Evolutionary conservation across 2,797 vertebrate species (phyloP).

Genomic region (Nyctalus aviator): DNA sequence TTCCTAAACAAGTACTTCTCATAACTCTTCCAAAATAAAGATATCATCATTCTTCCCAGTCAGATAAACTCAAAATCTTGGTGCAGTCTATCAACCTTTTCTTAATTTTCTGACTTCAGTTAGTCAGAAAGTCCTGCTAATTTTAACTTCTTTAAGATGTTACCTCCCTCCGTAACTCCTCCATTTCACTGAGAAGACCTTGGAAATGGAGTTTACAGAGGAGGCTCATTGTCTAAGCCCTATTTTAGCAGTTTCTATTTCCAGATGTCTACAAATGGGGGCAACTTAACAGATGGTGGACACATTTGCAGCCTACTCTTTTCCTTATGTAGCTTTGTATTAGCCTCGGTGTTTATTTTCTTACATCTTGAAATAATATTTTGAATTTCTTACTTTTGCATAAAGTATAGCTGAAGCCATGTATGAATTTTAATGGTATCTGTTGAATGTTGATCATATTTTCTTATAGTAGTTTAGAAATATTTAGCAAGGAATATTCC

Average conservation of each 20-base stretch:
- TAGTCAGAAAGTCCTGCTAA: background rate
- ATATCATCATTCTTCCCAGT: background rate
- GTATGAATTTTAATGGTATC: slow-evolving; percentile 54
- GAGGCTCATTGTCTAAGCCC: background rate
- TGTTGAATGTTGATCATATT: slow-evolving; percentile 61
- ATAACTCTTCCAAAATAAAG: background rate
- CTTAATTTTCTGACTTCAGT: background rate
- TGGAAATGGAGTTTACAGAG: slow-evolving; percentile 3
- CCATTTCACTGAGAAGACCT: background rate
- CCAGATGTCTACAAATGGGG: background rate
- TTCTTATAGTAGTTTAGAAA: slow-evolving; percentile 6
- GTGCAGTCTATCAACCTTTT: slow-evolving; percentile 1
- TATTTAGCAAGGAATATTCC: slow-evolving; percentile 38
- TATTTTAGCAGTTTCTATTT: background rate
- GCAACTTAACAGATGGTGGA: background rate
- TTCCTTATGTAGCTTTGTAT: slow-evolving; percentile 45
- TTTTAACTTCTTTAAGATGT: slow-evolving; percentile 38
- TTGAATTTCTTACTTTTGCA: slow-evolving; percentile 60
- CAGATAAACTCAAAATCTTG: background rate
- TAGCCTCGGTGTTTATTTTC: slow-evolving; percentile 60
- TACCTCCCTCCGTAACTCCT: background rate
- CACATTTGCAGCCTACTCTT: background rate
- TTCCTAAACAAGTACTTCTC: background rate
- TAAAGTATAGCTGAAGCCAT: background rate
- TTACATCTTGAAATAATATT: slow-evolving; percentile 59